Conservation (phyloP, 2,113 vertebrate species). For the Semnornis frantzii region DNA sequence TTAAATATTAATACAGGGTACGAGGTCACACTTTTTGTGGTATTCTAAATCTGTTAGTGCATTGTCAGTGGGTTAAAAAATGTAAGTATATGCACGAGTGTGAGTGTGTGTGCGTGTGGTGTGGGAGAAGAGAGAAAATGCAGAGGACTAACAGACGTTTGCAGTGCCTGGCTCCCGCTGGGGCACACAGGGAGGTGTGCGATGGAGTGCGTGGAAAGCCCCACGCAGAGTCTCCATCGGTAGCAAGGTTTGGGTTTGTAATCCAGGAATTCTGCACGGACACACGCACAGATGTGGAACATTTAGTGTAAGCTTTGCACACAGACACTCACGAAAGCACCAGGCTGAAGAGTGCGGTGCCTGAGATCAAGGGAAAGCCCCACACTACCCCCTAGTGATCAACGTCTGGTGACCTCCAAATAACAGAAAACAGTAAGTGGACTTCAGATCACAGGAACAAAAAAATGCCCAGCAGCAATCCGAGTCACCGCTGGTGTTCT, state of each 20-base stretch:
- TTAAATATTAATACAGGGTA: conserved; percentile 54
- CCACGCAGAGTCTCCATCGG: neutral
- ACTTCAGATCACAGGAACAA: conserved; percentile 86
- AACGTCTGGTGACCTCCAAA: conserved; percentile 86
- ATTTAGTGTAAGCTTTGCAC: conserved; percentile 55
- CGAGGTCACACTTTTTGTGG: conserved; percentile 5
- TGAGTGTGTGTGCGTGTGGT: neutral
- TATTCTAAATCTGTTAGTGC: neutral
- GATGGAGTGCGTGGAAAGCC: neutral
- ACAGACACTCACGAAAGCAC: conserved; percentile 58
- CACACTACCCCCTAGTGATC: conserved; percentile 80
- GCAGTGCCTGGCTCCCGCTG: neutral
- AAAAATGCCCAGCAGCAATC: conserved; percentile 84
- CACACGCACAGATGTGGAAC: neutral
- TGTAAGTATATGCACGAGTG: neutral
- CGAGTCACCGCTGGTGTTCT: conserved; percentile 82
- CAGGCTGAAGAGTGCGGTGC: conserved; percentile 68
- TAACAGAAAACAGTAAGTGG: conserved; percentile 83
- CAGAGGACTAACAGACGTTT: neutral
- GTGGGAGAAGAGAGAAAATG: neutral
- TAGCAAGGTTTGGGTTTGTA: neutral
- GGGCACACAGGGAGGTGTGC: neutral
- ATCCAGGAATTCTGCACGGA: conserved; percentile 8
- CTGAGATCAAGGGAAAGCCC: conserved; percentile 78
- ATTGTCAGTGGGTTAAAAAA: neutral